Conservation (phyloP, 2,113 vertebrate genomes). For the Ciconia stormi region DNA sequence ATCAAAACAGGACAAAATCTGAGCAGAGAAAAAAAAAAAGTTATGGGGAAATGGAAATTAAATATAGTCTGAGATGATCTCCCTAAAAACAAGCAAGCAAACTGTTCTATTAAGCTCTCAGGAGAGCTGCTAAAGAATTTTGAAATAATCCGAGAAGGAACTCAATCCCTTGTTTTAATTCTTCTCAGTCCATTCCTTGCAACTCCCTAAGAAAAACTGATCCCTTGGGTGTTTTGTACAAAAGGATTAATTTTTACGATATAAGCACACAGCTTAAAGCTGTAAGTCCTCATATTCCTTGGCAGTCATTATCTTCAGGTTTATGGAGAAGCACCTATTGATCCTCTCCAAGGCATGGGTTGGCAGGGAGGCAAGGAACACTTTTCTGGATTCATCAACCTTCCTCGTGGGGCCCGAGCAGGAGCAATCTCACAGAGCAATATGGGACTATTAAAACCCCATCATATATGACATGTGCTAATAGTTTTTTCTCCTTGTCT, state of each 20-base stretch:
- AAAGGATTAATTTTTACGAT: not conserved
- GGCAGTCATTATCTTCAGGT: not conserved
- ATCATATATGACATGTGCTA: not conserved
- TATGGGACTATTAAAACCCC: not conserved
- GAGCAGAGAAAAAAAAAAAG: not conserved
- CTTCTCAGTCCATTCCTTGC: not conserved
- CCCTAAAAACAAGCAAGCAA: not conserved
- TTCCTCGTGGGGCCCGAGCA: not conserved
- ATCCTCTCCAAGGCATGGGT: not conserved
- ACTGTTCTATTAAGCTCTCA: not conserved
- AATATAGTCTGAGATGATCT: not conserved
- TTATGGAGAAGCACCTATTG: not conserved
- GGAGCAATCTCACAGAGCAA: not conserved
- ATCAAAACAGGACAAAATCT: not conserved
- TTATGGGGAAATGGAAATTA: not conserved
- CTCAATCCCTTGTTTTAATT: not conserved
- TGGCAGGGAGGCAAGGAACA: not conserved
- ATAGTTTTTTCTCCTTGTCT: not conserved
- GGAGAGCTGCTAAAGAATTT: conserved; percentile 17
- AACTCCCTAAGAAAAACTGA: conserved; percentile 15
- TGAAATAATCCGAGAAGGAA: not conserved
- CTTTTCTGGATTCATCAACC: not conserved
- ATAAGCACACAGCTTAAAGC: not conserved
- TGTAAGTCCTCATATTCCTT: not conserved
- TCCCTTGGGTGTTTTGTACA: not conserved